Conservation (phyloP, 2,797 vertebrate species). For the Crypturellus tataupa region DNA sequence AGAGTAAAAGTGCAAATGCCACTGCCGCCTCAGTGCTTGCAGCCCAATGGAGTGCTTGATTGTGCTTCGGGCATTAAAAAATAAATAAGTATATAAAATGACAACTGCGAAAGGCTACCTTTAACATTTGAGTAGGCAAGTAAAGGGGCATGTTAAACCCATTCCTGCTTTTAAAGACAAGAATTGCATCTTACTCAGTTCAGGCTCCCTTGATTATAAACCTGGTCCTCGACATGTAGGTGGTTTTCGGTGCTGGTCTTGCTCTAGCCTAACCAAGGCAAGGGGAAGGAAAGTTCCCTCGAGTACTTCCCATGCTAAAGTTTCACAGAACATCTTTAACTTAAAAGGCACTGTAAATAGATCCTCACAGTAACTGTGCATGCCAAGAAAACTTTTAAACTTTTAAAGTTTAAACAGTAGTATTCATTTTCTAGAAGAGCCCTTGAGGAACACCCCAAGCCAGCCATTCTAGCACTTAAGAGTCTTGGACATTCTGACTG, state of each 20-base stretch:
- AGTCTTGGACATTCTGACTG: not conserved
- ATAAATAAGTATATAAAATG: not conserved
- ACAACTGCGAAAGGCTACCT: not conserved
- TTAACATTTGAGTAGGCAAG: not conserved
- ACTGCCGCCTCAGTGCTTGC: not conserved
- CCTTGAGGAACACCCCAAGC: not conserved
- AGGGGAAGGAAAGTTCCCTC: not conserved
- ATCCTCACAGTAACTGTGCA: not conserved
- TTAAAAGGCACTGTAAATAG: slow-evolving; percentile 6
- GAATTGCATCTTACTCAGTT: not conserved
- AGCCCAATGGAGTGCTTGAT: accelerated
- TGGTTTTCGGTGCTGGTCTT: not conserved
- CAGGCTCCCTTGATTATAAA: accelerated
- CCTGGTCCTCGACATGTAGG: not conserved
- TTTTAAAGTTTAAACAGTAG: not conserved
- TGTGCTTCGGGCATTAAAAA: accelerated
- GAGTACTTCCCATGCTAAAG: not conserved
- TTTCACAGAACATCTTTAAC: not conserved
- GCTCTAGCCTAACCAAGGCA: not conserved
- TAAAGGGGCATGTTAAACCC: not conserved
- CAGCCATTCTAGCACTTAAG: not conserved
- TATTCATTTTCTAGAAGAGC: not conserved
- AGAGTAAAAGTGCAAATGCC: not conserved
- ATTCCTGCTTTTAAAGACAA: not conserved
- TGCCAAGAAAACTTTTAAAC: not conserved